These are phyloP conservation scores for Chaenodraco wilsoni DNA, from an alignment of 2,797 vertebrate genomes.

Conservation along the genomic window DNA sequence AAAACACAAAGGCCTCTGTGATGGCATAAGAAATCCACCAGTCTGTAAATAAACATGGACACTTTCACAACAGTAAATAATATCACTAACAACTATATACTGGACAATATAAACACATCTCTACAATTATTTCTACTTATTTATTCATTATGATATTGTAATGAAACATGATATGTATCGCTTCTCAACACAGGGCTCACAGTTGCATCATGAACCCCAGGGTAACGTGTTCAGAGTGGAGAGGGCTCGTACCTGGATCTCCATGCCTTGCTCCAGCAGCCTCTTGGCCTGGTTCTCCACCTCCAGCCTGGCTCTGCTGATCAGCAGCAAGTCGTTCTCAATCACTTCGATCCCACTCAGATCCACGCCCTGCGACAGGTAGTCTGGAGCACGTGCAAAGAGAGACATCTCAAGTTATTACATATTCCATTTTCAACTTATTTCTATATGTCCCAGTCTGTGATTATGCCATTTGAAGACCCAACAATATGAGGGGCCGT, in stretches of 20 bases:
- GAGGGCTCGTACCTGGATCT: conserved; percentile 91
- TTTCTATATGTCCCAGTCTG: not conserved
- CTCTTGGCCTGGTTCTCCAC: conserved; percentile 98
- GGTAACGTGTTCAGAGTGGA: too few species aligned
- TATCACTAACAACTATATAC: not conserved
- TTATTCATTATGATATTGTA: not conserved
- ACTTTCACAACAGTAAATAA: not conserved
- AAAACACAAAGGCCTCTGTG: not conserved
- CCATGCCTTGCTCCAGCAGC: conserved; percentile 95
- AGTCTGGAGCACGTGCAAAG: conserved; percentile 83
- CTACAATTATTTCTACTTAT: not conserved
- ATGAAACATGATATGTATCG: too few species aligned
- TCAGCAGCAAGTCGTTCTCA: conserved; percentile 94
- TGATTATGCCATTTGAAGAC: too few species aligned
- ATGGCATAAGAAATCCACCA: not conserved
- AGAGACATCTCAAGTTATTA: not conserved
- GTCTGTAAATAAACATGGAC: not conserved
- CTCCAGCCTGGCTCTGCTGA: conserved; percentile 94
- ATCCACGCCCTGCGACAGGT: conserved; percentile 96
- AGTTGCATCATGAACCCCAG: not conserved
- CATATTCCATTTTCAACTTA: not conserved
- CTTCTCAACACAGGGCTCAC: not conserved
- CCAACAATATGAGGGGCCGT: too few species aligned
- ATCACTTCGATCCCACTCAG: conserved; percentile 97
- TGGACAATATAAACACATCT: not conserved